phyloP scores from a whole-genome alignment of 2,113 vertebrate genomes.

The Heloderma charlesbogerti region DNA sequence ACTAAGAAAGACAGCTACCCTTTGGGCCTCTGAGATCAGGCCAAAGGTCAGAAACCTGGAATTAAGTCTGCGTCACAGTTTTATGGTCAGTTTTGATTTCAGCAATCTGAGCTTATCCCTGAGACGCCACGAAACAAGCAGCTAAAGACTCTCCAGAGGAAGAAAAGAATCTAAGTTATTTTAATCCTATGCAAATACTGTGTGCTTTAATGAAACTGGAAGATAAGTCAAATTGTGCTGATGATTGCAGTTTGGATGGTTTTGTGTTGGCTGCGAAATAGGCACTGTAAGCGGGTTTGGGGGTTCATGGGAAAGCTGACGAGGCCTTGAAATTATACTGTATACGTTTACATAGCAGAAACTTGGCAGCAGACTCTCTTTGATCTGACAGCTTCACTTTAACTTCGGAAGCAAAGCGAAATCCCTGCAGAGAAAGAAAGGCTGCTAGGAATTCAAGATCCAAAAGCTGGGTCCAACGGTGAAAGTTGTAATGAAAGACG shows the following conservation, averaged over 20 bases:
- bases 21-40: background rate
- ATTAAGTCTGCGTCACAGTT: constrained; percentile 22
- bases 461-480: background rate
- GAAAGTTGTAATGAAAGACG: background rate
- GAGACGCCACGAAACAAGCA: constrained; percentile 35
- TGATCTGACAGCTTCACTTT: background rate
- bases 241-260: constrained; percentile 43
- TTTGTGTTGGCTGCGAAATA: background rate
- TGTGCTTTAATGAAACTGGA: constrained; percentile 33
- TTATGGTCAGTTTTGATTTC: constrained; percentile 57
- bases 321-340: constrained; percentile 9
- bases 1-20: background rate
- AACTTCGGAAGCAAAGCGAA: constrained; percentile 6
- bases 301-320: constrained; percentile 53
- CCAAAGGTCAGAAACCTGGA: constrained; percentile 29
- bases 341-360: constrained; percentile 49
- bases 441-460: fast-evolving
- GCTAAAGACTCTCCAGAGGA: constrained; percentile 34
- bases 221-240: constrained; percentile 30
- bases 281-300: constrained; percentile 26
- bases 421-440: background rate
- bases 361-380: background rate
- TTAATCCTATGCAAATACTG: constrained; percentile 58
- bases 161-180: constrained; percentile 57
- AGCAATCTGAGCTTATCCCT: constrained; percentile 43